These are phyloP conservation scores for Arctocebus calabarensis DNA, from an alignment of 2,797 vertebrate genomes.

Conservation along the genomic window DNA sequence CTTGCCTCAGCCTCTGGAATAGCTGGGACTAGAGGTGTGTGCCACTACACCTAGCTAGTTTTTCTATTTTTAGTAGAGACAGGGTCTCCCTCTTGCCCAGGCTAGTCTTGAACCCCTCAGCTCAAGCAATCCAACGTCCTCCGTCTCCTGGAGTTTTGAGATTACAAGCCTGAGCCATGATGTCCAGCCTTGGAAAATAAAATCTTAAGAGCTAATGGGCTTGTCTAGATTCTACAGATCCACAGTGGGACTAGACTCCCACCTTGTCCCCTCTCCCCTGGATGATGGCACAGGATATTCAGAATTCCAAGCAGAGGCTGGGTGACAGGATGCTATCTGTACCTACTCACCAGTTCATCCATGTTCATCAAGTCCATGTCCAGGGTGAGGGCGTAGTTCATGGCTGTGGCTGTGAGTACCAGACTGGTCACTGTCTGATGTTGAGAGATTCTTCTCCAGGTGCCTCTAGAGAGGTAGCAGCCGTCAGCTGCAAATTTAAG, in stretches of 20 bases:
- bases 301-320: conserved; percentile 18
- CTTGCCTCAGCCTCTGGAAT: too few relatives aligned
- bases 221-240: background rate
- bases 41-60: too few relatives aligned
- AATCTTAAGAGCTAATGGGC: background rate
- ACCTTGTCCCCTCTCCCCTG: background rate
- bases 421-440: conserved; percentile 50
- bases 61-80: too few relatives aligned
- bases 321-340: background rate
- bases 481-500: conserved; percentile 78
- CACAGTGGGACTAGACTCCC: background rate
- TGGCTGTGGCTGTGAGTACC: conserved; percentile 37
- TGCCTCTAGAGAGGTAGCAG: conserved; percentile 64
- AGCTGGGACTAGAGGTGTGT: too few relatives aligned
- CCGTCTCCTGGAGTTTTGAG: too few relatives aligned
- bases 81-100: too few relatives aligned
- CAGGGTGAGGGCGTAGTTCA: conserved; percentile 78
- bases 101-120: too few relatives aligned
- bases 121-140: too few relatives aligned
- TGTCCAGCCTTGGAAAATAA: background rate
- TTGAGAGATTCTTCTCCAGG: background rate
- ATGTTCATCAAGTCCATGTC: conserved; percentile 69
- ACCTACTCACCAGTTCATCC: conserved; percentile 78
- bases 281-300: background rate
- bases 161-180: too few relatives aligned